Conservation (phyloP, 2,888 invertebrate species). For the Tupiocoris notatus region DNA sequence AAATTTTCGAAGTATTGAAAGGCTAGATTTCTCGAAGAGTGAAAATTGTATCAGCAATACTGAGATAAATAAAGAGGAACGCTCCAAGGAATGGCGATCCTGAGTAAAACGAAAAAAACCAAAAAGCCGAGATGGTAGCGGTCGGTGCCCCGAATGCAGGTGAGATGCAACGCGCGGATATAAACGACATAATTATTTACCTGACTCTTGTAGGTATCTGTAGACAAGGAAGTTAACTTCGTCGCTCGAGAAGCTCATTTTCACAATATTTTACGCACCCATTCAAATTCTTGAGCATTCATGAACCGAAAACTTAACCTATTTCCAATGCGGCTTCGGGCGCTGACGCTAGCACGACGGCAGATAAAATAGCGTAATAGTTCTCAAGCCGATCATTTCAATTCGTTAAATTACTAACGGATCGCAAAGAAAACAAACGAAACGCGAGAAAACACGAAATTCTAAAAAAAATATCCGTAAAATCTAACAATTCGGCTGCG, state of each 20-base stretch:
- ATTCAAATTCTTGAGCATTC: slow-evolving; percentile 22
- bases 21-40: too few species aligned
- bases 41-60: too few species aligned
- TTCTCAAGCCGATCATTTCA: too few species aligned
- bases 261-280: slow-evolving; percentile 46
- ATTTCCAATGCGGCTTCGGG: slow-evolving; percentile 19
- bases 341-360: slow-evolving; percentile 1
- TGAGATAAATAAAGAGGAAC: not conserved
- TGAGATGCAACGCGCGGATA: not conserved
- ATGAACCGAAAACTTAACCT: slow-evolving; percentile 24
- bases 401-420: too few species aligned
- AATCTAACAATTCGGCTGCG: not conserved
- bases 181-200: slow-evolving; percentile 58
- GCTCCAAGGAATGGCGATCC: not conserved
- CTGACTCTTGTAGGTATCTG: slow-evolving; percentile 97
- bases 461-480: too few species aligned
- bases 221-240: slow-evolving; percentile 99
- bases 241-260: slow-evolving; percentile 98
- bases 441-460: too few species aligned
- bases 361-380: not conserved
- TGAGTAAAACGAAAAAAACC: not conserved
- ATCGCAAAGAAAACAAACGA: too few species aligned
- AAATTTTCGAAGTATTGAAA: too few species aligned
- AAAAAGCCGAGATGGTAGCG: slow-evolving; percentile 20
- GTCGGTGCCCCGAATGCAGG: slow-evolving; percentile 1